Base-by-base conservation (phyloP, 2,113 vertebrate genomes). In the Neomonachus schauinslandi region DNA sequence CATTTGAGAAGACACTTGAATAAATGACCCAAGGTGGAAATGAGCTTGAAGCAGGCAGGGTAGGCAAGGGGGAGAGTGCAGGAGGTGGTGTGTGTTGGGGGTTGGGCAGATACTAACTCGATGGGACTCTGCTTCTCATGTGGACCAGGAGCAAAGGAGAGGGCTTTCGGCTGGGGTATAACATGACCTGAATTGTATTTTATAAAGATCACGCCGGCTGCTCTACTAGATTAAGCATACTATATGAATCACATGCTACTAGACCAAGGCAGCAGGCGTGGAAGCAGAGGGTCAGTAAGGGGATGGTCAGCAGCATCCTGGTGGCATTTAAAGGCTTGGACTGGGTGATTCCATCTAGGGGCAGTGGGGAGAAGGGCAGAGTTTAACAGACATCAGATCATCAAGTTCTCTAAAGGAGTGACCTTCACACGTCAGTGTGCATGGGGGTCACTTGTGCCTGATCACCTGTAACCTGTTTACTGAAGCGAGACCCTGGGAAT, bases 51-150 rank as follows among this genome's bases (percentile, higher is more conserved):
- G 83, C 65, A n/a, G 71, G 83, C 65, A n/a, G 71, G 67, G 26
- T 4, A 24, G 31, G 80, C 19, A 24, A n/a, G 33, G 31, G 7
- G 53, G 71, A 79, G 61, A 16, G 7, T 51, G 59, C 21, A 16
- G n/a, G 61, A 53, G 33, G 11, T 42, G 5, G 14, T n/a, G 36
- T 21, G 33, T 19, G 33, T 0, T 0, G 0, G 5, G 36, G 26
- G 26, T 28, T 28, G 6, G 15, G 85, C 12, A 80, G 42, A 46
- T 31, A 55, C 51, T 28, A 55, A 4, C 12, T 55, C 53, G 1
- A 36, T 79, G n/a, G 69, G 26, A 53, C 46, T 77, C 39, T 16
- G 61, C 28, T 15, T 67, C 69, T 46, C 39, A 1, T 77, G 76
- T 28, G 57, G 74, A 55, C 26, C 57, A 59, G 55, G 36, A 57